Conservation (phyloP, 23 tunicate species). For the Oikopleura albicans region DNA sequence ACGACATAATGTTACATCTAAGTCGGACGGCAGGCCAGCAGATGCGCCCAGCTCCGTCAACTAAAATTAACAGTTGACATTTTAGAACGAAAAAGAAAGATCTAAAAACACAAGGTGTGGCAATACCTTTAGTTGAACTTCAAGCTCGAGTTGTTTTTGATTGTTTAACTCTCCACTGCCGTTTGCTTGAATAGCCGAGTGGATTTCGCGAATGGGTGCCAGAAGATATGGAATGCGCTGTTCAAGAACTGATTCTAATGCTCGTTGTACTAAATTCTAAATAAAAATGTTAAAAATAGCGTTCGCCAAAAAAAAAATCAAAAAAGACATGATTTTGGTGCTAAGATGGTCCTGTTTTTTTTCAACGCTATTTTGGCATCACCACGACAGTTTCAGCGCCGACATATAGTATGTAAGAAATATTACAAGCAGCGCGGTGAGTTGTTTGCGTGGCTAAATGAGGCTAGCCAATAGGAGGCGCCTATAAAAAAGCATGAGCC, state of each 20-base stretch:
- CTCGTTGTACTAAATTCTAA: not conserved
- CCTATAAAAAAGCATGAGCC: too few species aligned
- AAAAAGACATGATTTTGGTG: too few species aligned
- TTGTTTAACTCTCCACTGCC: not conserved
- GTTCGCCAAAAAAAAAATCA: too few species aligned
- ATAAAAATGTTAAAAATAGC: not conserved
- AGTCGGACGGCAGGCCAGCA: slow-evolving; percentile 56
- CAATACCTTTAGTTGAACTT: not conserved
- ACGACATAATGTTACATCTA: slow-evolving; percentile 74
- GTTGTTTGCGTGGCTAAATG: too few species aligned
- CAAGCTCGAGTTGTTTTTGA: not conserved
- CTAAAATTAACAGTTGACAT: slow-evolving; percentile 37
- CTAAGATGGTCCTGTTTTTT: too few species aligned
- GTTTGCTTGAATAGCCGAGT: not conserved
- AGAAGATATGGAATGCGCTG: slow-evolving; percentile 71
- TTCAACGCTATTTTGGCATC: too few species aligned
- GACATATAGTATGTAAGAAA: too few species aligned
- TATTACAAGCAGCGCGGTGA: too few species aligned
- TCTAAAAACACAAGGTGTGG: too few species aligned
- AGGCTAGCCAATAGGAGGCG: too few species aligned
- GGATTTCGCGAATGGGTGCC: slow-evolving; percentile 42
- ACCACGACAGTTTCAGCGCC: too few species aligned
- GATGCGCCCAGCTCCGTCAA: slow-evolving; percentile 61
- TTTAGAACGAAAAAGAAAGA: too few species aligned
- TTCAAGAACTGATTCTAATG: slow-evolving; percentile 23